Base-by-base conservation (phyloP, 2,113 vertebrate species). In the Hydropotes inermis region DNA sequence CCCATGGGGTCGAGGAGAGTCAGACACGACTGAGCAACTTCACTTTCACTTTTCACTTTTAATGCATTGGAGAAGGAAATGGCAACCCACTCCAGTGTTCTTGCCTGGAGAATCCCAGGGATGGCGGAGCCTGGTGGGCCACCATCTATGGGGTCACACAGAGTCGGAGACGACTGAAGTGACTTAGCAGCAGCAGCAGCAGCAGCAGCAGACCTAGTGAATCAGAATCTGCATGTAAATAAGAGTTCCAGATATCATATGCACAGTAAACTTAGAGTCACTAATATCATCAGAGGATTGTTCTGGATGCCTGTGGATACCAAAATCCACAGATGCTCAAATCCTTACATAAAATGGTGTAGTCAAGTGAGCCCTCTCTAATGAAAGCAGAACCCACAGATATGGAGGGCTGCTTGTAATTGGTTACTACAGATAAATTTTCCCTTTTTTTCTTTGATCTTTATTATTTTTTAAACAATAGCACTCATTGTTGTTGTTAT, bases 381-480 rank as follows among this genome's bases (percentile, higher is more conserved):
- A 23, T 83, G 81, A 23, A 55, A 27, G 50, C 81, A 83, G 33
- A 83, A 55, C 52, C 12, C 52, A 36, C 81, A 83, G 33, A 55
- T 83, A 55, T 27, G 33, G 81, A 83, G 21, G 50, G 12, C 50
- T 25, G 81, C 52, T 54, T 83, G 60, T 85, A 39, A 6, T 64
- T 84, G 52, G n/a, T 50, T 61, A 47, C 67, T 93, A 81, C 58
- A 54, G 81, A 94, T 91, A 12, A 23, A 30, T 82, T 61, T 83
- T 43, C 19, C 78, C 33, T 3, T 88, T 61, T 83, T 16, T 83
- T 16, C 28, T 60, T 67, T 54, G 11, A 58, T 74, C 15, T 88
- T 93, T 94, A 50, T 67, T 95, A 78, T 47, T 78, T 96, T 94
- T 96, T 87, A 97, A 89, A 67, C 19, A 50, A 83, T 47, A 82